Evolutionary conservation across 2,888 invertebrate genomes (phyloP), one percentile per base, ranked within the genome.

Genomic region (Drosophila diplacantha): DNA sequence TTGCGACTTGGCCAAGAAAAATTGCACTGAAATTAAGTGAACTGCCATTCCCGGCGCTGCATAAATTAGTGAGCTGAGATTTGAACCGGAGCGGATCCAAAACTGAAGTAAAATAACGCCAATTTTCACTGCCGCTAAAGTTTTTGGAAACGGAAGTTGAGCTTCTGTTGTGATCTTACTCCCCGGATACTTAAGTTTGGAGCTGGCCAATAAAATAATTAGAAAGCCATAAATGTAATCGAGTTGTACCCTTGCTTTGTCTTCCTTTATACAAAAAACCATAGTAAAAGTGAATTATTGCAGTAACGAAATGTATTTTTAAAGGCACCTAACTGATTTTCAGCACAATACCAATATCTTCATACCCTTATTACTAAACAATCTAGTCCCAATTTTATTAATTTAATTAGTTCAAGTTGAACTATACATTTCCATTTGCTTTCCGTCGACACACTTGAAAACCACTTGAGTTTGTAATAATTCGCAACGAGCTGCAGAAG

Each of bases 401-500:
- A 58, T 56, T 47, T 39, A 44, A 56, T 55, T 26, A 49, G 32
- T 54, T 35, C 29, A 56, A 67, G 38, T 12, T 32, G 34, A 46
- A 38, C 38, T 22, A 34, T 46, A 18, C 8, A 64, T 60, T 63
- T 76, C 55, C 53, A 67, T 56, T 61, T 37, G 55, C 73, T 43
- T 57, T 53, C 59, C 54, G 51, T 61, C 54, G 51, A 60, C 66
- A 57, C 64, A 77, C 50, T 59, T 47, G 57, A 38, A 70, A 73
- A 61, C 73, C 79, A 74, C 81, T 80, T 56, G 64, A 80, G 78
- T 70, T 75, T 58, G 73, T 71, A 70, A 82, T 81, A 77, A 80
- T 68, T 80, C 61, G 66, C 74, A 80, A 71, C 69, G 79, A 73
- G 71, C 69, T 81, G 79, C 74, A 71, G 66, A 41, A 54, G 64